These are phyloP conservation scores for Drosophila pallidifrons DNA, from an alignment of 1,140 invertebrate genomes.

Conservation along the genomic window DNA sequence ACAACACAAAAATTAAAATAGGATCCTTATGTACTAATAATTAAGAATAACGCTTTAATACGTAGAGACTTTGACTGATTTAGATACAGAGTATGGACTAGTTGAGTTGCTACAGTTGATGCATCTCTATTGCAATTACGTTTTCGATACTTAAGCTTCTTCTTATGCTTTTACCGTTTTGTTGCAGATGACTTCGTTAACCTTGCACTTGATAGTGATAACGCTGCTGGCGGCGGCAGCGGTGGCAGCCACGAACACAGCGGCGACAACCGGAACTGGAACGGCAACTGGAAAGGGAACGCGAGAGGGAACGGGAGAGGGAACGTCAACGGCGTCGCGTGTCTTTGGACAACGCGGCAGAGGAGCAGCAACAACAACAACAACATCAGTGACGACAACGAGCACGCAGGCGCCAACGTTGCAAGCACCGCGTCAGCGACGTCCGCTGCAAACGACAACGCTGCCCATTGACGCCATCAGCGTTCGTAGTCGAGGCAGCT, in stretches of 20 bases:
- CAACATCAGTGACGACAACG: slow-evolving; percentile 49
- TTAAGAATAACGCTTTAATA: too few species aligned
- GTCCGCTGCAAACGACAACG: slow-evolving; percentile 65
- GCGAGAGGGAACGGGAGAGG: background rate
- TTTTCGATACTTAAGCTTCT: background rate
- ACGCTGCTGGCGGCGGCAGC: slow-evolving; percentile 65
- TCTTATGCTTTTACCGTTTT: slow-evolving; percentile 14
- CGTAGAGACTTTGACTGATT: too few species aligned
- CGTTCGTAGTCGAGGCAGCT: slow-evolving; percentile 21
- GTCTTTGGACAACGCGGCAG: slow-evolving; percentile 46
- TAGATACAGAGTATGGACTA: background rate
- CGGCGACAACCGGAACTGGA: slow-evolving; percentile 30
- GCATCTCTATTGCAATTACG: background rate
- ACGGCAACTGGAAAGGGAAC: slow-evolving; percentile 20
- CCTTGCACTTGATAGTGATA: slow-evolving; percentile 82
- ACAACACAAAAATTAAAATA: too few species aligned
- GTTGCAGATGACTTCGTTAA: slow-evolving; percentile 82
- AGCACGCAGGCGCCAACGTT: slow-evolving; percentile 71
- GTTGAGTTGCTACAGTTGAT: background rate
- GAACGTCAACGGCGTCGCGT: slow-evolving; percentile 25
- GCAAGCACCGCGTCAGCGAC: slow-evolving; percentile 71
- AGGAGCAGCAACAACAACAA: background rate
- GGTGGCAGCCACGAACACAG: slow-evolving; percentile 38
- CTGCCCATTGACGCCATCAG: slow-evolving; percentile 55
- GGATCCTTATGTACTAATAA: too few species aligned